phyloP scores from a whole-genome alignment of 2,888 invertebrate species.

The Odontocolon sp. region DNA sequence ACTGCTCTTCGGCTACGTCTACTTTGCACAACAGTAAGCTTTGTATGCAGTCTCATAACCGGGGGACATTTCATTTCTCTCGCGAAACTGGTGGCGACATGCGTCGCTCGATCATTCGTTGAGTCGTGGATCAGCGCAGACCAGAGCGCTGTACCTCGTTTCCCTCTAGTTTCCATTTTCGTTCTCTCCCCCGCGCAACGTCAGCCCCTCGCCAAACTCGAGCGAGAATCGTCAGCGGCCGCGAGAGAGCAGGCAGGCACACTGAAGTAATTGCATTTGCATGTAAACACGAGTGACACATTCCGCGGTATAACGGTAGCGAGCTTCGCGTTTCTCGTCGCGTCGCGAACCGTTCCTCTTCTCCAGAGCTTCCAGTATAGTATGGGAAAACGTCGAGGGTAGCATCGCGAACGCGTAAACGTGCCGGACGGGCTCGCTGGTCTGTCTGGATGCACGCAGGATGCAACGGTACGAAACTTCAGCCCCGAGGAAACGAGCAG shows the following conservation, averaged over 20 bases:
- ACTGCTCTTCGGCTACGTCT: conserved; percentile 8
- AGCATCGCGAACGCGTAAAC: conserved; percentile 51
- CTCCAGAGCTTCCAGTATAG: not conserved
- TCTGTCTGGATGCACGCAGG: conserved; percentile 3
- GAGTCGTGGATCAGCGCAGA: conserved; percentile 50
- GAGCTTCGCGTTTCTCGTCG: conserved; percentile 17
- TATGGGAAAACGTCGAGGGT: conserved; percentile 43
- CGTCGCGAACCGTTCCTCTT: conserved; percentile 33
- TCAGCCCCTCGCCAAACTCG: not conserved
- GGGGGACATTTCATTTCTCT: conserved; percentile 56
- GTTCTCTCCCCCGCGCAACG: conserved; percentile 42
- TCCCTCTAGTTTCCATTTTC: conserved; percentile 33
- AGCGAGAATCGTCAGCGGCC: conserved; percentile 42
- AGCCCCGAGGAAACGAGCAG: conserved; percentile 1
- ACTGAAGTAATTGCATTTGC: conserved; percentile 72
- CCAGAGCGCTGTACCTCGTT: conserved; percentile 23
- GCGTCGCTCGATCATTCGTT: conserved; percentile 59
- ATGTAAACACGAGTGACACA: conserved; percentile 67
- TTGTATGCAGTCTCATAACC: conserved; percentile 18
- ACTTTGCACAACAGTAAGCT: conserved; percentile 2
- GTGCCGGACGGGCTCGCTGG: conserved; percentile 37
- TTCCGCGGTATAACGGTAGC: conserved; percentile 44
- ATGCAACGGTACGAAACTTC: conserved; percentile 24
- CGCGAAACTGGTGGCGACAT: conserved; percentile 53
- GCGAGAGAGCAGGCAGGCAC: conserved; percentile 58